These are phyloP conservation scores for Urocitellus parryii DNA, from an alignment of 2,113 vertebrate genomes.

Conservation along the genomic window DNA sequence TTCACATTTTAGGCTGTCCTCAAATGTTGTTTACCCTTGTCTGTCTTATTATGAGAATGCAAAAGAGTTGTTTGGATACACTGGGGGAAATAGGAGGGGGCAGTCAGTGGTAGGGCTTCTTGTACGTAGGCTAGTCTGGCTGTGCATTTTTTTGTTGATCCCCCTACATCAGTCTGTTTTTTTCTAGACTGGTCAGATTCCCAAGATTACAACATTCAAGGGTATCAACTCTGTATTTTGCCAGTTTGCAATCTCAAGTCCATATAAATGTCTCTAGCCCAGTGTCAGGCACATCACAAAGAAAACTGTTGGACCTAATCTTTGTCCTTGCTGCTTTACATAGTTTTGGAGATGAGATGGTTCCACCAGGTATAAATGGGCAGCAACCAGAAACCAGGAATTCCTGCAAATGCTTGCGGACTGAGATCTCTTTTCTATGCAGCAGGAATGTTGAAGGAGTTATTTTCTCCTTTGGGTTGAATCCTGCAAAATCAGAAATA, in stretches of 20 bases:
- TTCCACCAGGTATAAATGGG: not conserved
- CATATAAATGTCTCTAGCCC: not conserved
- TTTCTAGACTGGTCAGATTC: not conserved
- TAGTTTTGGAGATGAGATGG: not conserved
- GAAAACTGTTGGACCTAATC: not conserved
- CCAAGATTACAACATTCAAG: not conserved
- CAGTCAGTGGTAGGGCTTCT: not conserved
- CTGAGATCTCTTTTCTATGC: not conserved
- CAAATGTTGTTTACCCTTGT: not conserved
- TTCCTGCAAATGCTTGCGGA: not conserved
- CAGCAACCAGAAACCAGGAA: not conserved
- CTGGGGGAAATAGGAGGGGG: not conserved
- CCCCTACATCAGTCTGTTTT: not conserved
- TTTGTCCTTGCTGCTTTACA: not conserved
- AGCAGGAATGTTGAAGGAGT: not conserved
- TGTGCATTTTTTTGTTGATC: not conserved
- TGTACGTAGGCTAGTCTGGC: not conserved
- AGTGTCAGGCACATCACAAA: not conserved
- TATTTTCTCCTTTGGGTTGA: not conserved
- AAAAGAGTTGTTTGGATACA: not conserved
- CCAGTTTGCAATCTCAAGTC: not conserved
- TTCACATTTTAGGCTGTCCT: not conserved
- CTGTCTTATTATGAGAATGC: not conserved
- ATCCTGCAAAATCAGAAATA: constrained; percentile 23
- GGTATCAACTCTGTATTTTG: not conserved